A percentile compares a stretch with the other conserved stretches of the same genome.
Evolutionary conservation across 2,797 vertebrate species (phyloP).

Genomic region (Rhinophrynus dorsalis): DNA sequence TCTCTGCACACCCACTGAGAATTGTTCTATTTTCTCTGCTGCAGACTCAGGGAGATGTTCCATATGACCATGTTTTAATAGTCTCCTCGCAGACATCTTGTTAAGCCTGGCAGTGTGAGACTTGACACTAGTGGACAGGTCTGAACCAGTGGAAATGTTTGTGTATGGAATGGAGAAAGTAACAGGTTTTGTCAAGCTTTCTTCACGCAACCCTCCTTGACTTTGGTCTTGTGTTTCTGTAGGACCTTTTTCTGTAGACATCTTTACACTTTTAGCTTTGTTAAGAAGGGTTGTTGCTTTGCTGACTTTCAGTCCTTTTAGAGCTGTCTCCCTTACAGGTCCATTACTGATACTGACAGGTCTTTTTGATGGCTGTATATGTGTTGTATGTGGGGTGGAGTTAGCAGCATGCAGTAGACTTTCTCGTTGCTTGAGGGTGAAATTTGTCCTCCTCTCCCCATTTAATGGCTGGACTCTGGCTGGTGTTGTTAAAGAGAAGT

Average conservation of each 20-base stretch:
- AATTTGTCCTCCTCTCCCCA: not conserved
- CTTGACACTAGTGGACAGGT: not conserved
- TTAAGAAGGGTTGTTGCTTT: not conserved
- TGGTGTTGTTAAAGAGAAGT: not conserved
- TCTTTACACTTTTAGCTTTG: conserved; percentile 12
- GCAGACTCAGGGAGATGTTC: not conserved
- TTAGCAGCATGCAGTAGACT: not conserved
- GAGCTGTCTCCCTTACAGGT: not conserved
- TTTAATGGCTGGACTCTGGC: not conserved
- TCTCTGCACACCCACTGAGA: not conserved
- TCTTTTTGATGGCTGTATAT: not conserved
- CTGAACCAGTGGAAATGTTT: not conserved
- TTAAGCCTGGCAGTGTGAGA: not conserved
- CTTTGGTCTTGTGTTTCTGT: not conserved
- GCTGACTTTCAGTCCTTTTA: not conserved
- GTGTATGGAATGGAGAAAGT: not conserved
- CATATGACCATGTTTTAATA: not conserved
- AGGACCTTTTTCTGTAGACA: not conserved
- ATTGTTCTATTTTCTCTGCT: not conserved
- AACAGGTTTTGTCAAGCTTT: not conserved
- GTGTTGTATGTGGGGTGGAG: not conserved
- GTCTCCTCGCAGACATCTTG: not conserved
- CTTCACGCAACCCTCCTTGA: not conserved
- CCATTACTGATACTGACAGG: conserved; percentile 8
- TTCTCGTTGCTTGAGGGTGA: not conserved